Base-by-base conservation (phyloP, 1,140 invertebrate genomes). In the Cepaea nemoralis region DNA sequence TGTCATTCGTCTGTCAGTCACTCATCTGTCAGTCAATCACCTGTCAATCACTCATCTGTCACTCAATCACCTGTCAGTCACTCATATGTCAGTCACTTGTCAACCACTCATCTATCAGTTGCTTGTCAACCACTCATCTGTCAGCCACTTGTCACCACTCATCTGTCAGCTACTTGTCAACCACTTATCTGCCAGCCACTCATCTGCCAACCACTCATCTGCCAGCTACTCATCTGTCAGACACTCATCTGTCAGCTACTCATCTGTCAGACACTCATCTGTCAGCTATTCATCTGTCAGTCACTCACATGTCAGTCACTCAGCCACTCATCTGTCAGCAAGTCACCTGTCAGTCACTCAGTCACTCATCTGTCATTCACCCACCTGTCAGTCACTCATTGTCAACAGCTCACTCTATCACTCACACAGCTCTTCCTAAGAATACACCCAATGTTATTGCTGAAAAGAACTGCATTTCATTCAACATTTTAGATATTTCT, bases 141-240 rank as follows among this genome's bases (percentile, higher is more conserved):
- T 55, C 50, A 55, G n/a, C 50, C 50, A 55, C 50, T n/a, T 55
- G 50, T 55, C 50, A 55, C 50, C 50, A 55, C 50, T 55, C n/a
- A 55, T 55, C 50, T 55, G 50, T 55, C 50, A 55, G n/a, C 50
- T n/a, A 55, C 50, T 16, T 55, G 50, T 55, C 50, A 16, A n/a
- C n/a, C 50, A 55, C 14, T 55, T n/a, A 55, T n/a, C n/a, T n/a
- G n/a, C n/a, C n/a, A n/a, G n/a, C n/a, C n/a, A n/a, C n/a, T n/a
- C n/a, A n/a, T n/a, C n/a, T n/a, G n/a, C n/a, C n/a, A n/a, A n/a
- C n/a, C n/a, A n/a, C n/a, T n/a, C n/a, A n/a, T n/a, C n/a, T n/a
- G n/a, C n/a, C n/a, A n/a, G n/a, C n/a, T n/a, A n/a, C n/a, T n/a
- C n/a, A n/a, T n/a, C n/a, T n/a, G n/a, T n/a, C n/a, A n/a, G n/a